A percentile compares a stretch with the other conserved stretches of the same genome.
These are phyloP conservation scores for Netelia inedita DNA, from an alignment of 2,888 invertebrate genomes.

Conservation along the genomic window DNA sequence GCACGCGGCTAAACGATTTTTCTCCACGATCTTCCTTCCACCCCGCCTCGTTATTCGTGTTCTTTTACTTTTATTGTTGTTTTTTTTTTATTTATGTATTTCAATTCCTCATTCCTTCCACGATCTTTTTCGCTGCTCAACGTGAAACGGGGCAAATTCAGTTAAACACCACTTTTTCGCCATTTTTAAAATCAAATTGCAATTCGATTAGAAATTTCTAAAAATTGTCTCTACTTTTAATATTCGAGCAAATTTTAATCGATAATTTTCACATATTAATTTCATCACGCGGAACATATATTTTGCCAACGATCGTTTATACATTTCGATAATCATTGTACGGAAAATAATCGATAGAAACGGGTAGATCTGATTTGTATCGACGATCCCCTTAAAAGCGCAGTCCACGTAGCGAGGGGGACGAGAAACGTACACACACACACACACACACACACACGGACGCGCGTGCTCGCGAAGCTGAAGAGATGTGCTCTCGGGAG, in stretches of 20 bases:
- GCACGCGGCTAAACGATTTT: slow-evolving; percentile 55
- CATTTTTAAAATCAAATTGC: no score
- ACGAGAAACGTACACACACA: slow-evolving; percentile 25
- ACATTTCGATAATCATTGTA: no score
- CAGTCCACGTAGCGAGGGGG: slow-evolving; percentile 13
- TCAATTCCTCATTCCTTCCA: not conserved
- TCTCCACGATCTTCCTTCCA: slow-evolving; percentile 12
- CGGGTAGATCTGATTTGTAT: not conserved
- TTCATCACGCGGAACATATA: no score
- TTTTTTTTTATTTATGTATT: not conserved
- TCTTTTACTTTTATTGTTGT: not conserved
- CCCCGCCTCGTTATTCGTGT: not conserved
- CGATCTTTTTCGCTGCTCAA: not conserved
- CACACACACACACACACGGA: slow-evolving; percentile 11
- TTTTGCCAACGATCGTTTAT: no score
- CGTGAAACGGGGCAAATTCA: no score
- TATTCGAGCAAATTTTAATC: no score
- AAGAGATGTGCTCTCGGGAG: slow-evolving; percentile 17
- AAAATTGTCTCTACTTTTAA: no score
- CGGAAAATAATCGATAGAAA: not conserved
- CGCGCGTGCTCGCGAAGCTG: slow-evolving; percentile 22
- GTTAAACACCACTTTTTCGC: no score
- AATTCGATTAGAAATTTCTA: no score
- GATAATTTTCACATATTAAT: no score
- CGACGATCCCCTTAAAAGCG: slow-evolving; percentile 51